Conservation (phyloP, 2,113 vertebrate species). For the Puffinus mauretanicus region DNA sequence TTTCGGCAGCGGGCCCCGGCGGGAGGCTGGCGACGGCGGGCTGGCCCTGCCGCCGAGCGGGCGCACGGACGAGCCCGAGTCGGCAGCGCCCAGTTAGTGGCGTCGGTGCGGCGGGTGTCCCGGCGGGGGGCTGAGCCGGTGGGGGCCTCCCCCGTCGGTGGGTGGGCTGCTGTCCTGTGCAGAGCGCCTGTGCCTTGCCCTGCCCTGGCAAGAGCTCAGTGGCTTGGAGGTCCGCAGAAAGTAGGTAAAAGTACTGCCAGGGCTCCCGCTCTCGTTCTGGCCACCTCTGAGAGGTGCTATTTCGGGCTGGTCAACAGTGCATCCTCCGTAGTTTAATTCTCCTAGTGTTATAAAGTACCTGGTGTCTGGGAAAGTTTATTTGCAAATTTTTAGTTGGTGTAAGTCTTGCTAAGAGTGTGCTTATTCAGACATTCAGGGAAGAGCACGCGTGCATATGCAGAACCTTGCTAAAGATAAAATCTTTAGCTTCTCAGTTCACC, state of each 20-base stretch:
- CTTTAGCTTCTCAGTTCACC: background rate
- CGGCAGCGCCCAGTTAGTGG: rapidly evolving
- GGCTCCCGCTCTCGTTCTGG: rapidly evolving
- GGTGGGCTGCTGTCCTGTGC: rapidly evolving
- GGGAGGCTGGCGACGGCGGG: background rate
- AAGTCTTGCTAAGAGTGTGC: background rate
- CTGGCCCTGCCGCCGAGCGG: background rate
- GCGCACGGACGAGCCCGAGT: too few species aligned
- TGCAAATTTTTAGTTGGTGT: rapidly evolving
- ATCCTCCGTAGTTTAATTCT: rapidly evolving
- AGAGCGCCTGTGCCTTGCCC: rapidly evolving
- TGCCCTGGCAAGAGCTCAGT: background rate
- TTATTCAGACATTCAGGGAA: rapidly evolving
- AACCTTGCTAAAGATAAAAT: background rate
- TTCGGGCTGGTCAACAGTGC: rapidly evolving
- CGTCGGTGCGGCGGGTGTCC: background rate
- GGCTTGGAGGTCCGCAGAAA: rapidly evolving
- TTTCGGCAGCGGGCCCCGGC: too few species aligned
- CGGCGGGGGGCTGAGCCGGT: background rate
- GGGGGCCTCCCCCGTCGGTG: rapidly evolving
- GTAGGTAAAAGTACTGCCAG: rapidly evolving
- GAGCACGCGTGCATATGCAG: rapidly evolving
- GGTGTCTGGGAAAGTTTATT: rapidly evolving
- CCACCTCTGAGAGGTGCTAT: background rate
- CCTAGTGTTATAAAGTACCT: rapidly evolving